Base-by-base conservation (phyloP, 2,113 vertebrate genomes). In the Peromyscus leucopus region DNA sequence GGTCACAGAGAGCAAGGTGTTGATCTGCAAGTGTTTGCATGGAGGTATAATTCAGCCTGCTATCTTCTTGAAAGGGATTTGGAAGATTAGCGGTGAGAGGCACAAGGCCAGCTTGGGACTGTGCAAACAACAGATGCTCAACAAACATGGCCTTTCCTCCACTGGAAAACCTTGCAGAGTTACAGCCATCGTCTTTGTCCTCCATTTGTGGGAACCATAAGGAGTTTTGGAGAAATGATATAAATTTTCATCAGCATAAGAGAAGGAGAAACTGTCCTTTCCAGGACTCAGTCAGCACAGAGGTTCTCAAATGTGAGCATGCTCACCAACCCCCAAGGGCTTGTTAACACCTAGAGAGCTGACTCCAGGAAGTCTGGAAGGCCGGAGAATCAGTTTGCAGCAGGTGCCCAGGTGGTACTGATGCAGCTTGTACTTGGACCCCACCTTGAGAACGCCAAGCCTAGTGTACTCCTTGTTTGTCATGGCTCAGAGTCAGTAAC, bases 41-140 rank as follows among this genome's bases (percentile, higher is more conserved):
- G 21, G 51, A 16, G 21, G 39, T 28, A 51, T 10, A 51, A 0
- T 5, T 26, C 4, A 46, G 33, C 12, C 55, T 21, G 0, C 12
- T 26, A 2, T 3, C 78, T 51, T 48, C 61, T 21, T 0, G 2
- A 46, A 61, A 86, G 42, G 17, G 67, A 67, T 78, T n/a, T 46
- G 55, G 75, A 90, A n/a, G 67, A 59, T 72, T 31, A 78, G 71
- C 24, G 75, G 39, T 55, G 46, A 15, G n/a, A 83, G 80, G 7
- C 78, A 9, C 2, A 2, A 28, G 69, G 42, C 63, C 63, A 7
- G 51, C 28, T 26, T 42, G 80, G 28, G 89, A 51, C 22, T 48
- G 78, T 89, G 22, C 33, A 42, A 26, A 6, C 0, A 42, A 10
- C 42, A 36, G n/a, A 12, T 2, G 0, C 21, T 65, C 26, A 31